Percentiles rank a stretch among this genome's conserved stretches.
Evolutionary conservation across 2,797 vertebrate genomes (phyloP).

Genomic region (Syngnathus acus): DNA sequence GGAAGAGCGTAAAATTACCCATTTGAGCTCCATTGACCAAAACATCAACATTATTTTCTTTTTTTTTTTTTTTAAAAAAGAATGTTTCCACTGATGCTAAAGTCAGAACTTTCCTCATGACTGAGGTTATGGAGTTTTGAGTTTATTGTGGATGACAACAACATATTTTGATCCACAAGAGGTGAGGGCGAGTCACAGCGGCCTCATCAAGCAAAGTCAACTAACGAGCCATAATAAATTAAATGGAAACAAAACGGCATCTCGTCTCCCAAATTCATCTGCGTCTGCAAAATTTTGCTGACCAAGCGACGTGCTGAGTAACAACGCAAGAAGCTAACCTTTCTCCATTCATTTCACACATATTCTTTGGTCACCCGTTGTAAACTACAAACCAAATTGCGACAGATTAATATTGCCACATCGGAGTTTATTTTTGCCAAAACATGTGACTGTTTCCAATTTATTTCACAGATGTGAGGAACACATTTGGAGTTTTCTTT

Average conservation of each 20-base stretch:
- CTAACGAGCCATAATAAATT: not conserved
- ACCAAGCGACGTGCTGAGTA: too few species aligned
- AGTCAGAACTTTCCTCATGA: not conserved
- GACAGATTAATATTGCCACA: too few species aligned
- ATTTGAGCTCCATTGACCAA: not conserved
- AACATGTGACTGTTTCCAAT: too few species aligned
- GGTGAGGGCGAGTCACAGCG: not conserved
- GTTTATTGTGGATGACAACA: not conserved
- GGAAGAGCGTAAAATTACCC: constrained; percentile 24
- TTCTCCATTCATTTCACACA: too few species aligned
- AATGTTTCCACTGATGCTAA: not conserved
- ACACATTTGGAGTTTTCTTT: too few species aligned
- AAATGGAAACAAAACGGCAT: not conserved
- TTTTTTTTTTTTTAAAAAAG: not conserved
- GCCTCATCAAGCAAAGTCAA: not conserved
- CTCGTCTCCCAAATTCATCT: not conserved
- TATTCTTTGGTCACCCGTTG: too few species aligned
- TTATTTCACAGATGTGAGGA: too few species aligned
- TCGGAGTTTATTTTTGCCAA: too few species aligned
- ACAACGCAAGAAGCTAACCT: too few species aligned
- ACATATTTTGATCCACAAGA: not conserved
- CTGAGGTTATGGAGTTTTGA: not conserved
- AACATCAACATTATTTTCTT: too few species aligned
- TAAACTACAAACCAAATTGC: too few species aligned
- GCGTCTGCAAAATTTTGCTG: too few species aligned